Percentiles rank a stretch among this genome's conserved stretches.
These are phyloP conservation scores for Ochotona princeps DNA, from an alignment of 2,113 vertebrate genomes.

Conservation along the genomic window DNA sequence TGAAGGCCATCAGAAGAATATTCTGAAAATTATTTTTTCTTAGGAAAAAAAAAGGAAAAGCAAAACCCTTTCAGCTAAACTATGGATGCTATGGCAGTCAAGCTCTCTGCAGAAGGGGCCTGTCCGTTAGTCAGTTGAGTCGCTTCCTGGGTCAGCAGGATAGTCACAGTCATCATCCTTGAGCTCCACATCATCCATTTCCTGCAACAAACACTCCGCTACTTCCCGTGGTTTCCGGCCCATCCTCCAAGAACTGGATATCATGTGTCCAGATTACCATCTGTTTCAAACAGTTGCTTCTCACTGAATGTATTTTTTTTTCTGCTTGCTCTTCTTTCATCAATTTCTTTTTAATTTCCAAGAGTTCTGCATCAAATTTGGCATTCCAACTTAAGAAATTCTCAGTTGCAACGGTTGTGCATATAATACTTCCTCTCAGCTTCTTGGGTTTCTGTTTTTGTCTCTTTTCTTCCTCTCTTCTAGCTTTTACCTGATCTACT, in stretches of 20 bases:
- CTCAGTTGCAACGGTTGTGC: conserved; percentile 97
- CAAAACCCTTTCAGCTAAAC: conserved; percentile 73
- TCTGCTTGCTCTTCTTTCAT: conserved; percentile 95
- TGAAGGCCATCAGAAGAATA: conserved; percentile 86
- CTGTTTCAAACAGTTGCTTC: conserved; percentile 97
- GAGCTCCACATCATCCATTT: conserved; percentile 97
- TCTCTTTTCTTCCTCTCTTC: conserved; percentile 94
- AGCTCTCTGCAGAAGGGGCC: conserved; percentile 27
- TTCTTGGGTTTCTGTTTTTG: conserved; percentile 94
- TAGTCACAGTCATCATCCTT: conserved; percentile 96
- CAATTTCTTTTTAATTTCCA: conserved; percentile 92
- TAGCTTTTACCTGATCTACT: conserved; percentile 95
- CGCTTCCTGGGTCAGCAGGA: conserved; percentile 92
- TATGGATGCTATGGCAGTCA: conserved; percentile 89
- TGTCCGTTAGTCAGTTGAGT: conserved; percentile 77
- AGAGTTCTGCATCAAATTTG: conserved; percentile 93
- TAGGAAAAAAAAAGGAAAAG: conserved; percentile 76
- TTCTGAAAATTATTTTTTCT: conserved; percentile 82
- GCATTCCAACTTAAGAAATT: conserved; percentile 97
- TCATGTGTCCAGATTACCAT: conserved; percentile 98
- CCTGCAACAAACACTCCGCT: conserved; percentile 98
- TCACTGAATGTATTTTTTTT: conserved; percentile 96
- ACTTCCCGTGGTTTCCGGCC: conserved; percentile 97
- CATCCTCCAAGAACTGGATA: conserved; percentile 98
- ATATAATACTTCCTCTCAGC: conserved; percentile 97